Evolutionary conservation across 2,888 invertebrate genomes (phyloP), one percentile per base, ranked within the genome.

Genomic region (Nomada flava): DNA sequence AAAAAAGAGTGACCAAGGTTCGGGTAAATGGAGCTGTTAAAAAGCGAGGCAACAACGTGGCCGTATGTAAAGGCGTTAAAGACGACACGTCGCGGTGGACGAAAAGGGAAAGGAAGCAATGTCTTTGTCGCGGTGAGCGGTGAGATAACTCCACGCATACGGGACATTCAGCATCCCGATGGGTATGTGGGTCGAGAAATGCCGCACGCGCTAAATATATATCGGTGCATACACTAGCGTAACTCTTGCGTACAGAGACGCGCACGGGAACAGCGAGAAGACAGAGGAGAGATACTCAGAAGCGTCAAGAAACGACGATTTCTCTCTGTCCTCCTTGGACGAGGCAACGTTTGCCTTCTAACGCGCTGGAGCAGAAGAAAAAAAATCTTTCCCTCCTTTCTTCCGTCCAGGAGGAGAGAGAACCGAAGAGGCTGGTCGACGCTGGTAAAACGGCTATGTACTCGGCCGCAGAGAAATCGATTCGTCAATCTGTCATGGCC

Each of bases 121-220:
- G 69, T 65, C 77, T 83, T 79, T 85, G 77, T 85, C 84, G 85
- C 79, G 83, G 77, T 69, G 82, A 81, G 75, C 85, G 78, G 75
- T 79, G 77, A 82, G 85, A 89, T 89, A 89, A 91, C 90, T 87
- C 87, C 86, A 86, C 70, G 85, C 88, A 90, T 89, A 89, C 89
- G 91, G 88, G 90, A 89, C 91, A 91, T 91, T 92, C 90, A 88
- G 86, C 86, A 89, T 91, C 84, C 89, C 89, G 86, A 88, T 88
- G 91, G 86, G 91, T 92, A 92, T 92, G 92, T 92, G 91, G 92
- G 92, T 92, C 92, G 92, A 91, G 91, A 92, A 92, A 92, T 92
- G 89, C 90, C 90, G 89, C 82, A 85, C 88, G 87, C 85, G 90
- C 92, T 92, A 92, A 92, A 92, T 92, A 91, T 92, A 88, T 81